Percentiles rank a stretch among this genome's conserved stretches.
phyloP scores from a whole-genome alignment of 2,797 vertebrate genomes.

The Tapera naevia region DNA sequence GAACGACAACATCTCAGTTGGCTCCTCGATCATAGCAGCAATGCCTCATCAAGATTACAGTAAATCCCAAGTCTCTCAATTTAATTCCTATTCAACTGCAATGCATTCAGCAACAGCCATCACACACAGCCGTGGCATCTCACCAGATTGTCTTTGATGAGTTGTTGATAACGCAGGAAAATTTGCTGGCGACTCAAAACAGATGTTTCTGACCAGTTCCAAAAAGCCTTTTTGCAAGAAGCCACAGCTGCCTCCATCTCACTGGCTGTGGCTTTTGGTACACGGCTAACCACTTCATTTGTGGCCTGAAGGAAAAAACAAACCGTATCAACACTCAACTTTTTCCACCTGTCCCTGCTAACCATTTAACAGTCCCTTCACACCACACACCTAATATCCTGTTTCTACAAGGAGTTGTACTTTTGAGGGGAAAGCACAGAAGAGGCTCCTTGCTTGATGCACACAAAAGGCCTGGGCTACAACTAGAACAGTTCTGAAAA shows the following conservation, averaged over 20 bases:
- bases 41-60: not conserved
- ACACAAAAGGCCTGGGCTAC: not conserved
- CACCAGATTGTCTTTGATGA: slow-evolving; percentile 98
- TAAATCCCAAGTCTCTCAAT: not conserved
- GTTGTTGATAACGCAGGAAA: slow-evolving; percentile 93
- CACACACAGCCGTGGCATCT: slow-evolving; percentile 47
- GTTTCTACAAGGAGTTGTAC: not conserved
- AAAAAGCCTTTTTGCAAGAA: slow-evolving; percentile 87
- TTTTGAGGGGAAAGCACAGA: not conserved
- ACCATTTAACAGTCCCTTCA: not conserved
- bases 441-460: not conserved
- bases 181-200: slow-evolving; percentile 91
- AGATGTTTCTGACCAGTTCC: slow-evolving; percentile 90
- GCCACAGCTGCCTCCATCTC: slow-evolving; percentile 91
- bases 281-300: slow-evolving; percentile 87
- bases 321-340: not conserved
- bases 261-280: slow-evolving; percentile 90
- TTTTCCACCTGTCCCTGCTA: not conserved
- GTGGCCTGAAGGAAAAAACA: slow-evolving; percentile 83
- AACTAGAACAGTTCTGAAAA: not conserved
- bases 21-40: not conserved
- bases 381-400: not conserved
- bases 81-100: not conserved
- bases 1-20: not conserved
- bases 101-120: not conserved